Evolutionary conservation across 1,140 invertebrate species (phyloP), one percentile per base, ranked within the genome.

Genomic region (Acromyrmex charruanus): DNA sequence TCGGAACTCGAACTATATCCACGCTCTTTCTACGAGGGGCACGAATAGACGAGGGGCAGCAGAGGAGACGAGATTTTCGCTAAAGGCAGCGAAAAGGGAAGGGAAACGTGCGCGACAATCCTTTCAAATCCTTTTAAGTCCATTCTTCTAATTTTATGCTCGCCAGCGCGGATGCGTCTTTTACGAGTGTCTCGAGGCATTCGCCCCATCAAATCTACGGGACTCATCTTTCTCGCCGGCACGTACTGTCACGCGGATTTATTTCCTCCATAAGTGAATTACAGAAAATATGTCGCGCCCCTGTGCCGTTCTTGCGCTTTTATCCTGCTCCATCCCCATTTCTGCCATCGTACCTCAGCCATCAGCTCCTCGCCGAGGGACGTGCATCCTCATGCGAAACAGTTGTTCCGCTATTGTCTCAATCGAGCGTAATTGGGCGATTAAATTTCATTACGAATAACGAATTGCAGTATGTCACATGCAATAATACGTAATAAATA

Each of bases 141-240:
- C 88, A 90, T 93, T 94, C 91, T 91, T 92, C 91, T 93, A 93
- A 93, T 93, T 93, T 93, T 91, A 93, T 93, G 92, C 91, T 92
- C 82, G 86, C 87, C 58, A 82, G 77, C 81, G 80, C 85, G 86
- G 86, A 87, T 81, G 77, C 89, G 74, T 84, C 86, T 89, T 93
- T 92, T 93, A 93, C 91, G 91, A 89, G 91, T 77, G 87, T 89
- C 77, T 86, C 89, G 55, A 79, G 79, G 84, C 85, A 61, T 79
- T 87, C 91, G 84, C 81, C 68, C 66, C 88, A 86, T 92, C 91
- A 75, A 92, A 89, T 92, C 85, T 87, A 63, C 72, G 59, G 68
- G 81, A 31, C 61, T 74, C 72, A 84, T 87, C 87, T 86, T 91
- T 91, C 66, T 79, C 77, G 58, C 39, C 74, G 75, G 39, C 58